Evolutionary conservation across 1,140 invertebrate species (phyloP), one percentile per base, ranked within the genome.

Genomic region (Drosophila carrolli): DNA sequence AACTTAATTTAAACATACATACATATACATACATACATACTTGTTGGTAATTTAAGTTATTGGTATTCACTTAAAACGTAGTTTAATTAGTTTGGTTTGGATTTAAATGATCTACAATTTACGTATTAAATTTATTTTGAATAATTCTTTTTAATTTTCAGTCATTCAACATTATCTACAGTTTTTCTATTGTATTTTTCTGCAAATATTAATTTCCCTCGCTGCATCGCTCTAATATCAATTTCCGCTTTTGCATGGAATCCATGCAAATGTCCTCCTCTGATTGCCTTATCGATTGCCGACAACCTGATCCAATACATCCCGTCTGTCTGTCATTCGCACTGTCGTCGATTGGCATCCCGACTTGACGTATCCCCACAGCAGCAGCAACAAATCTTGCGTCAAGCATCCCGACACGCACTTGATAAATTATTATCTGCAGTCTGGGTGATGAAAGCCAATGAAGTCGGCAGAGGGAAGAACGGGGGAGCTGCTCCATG

Each of bases 341-440:
- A 57, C 29, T 73, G 62, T 63, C 70, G 48, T 50, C 75, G 78
- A 78, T 78, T 78, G 79, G 74, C 74, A 62, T 61, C 51, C 56
- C 55, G 50, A 78, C 56, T 50, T 65, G 60, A 78, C 80, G 59
- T 57, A 55, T 53, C 32, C 63, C 70, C 50, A 47, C 44, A 56
- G 54, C 35, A 50, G 32, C 38, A 41, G 54, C 65, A 74, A 58
- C 77, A 77, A 84, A 85, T 77, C 71, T 62, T 63, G 48, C 53
- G 50, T 75, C 78, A 75, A 79, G 65, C 60, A 58, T 65, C 72
- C 58, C 37, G 77, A 61, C 62, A 79, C 58, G 72, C 77, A 85
- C 82, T 71, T 81, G 81, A 85, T 85, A 85, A 81, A 86, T 85
- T 77, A 81, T 77, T 85, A 71, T 84, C 50, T 80, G 72, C 55